Evolutionary conservation across 2,113 vertebrate species (phyloP), one percentile per base, ranked within the genome.

Genomic region (Nansenia antarctica): DNA sequence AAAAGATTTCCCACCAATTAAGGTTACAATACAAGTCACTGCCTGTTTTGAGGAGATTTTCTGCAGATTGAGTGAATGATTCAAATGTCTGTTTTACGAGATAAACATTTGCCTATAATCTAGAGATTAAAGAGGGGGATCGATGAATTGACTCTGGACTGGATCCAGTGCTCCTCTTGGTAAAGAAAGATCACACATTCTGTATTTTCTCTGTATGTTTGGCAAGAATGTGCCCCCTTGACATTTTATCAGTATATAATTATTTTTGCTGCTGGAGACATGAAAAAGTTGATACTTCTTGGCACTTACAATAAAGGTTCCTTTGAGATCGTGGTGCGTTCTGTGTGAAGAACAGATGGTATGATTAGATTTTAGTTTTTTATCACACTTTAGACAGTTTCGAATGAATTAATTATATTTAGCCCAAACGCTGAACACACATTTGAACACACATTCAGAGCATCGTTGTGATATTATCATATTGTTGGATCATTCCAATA

Each of bases 91-190:
- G 82, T 67, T 84, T 69, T 57, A 35, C 32, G 77, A 72, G 78
- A 84, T 86, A 86, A 79, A 71, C 67, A 59, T 61, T 53, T 59
- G 24, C 47, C n/a, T 68, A 39, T 83, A 77, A 82, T 85, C 37
- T 29, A 72, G 52, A 76, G 75, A 87, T 87, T 82, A 84, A 82
- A 81, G 69, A 75, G 62, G 54, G 27, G 67, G 73, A 52, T 63
- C 66, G 60, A 64, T 22, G 70, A 81, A 82, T 64, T 73, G 75
- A n/a, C n/a, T n/a, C n/a, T n/a, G n/a, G n/a, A n/a, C n/a, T n/a
- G n/a, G n/a, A n/a, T n/a, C n/a, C n/a, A n/a, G n/a, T n/a, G n/a
- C n/a, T n/a, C n/a, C n/a, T n/a, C n/a, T n/a, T n/a, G n/a, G n/a
- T n/a, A n/a, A n/a, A n/a, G n/a, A n/a, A n/a, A n/a, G n/a, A n/a